A percentile compares a stretch with the other conserved stretches of the same genome.
Evolutionary conservation across 2,888 invertebrate genomes (phyloP).

Genomic region (Malthinus seriepunctatus): DNA sequence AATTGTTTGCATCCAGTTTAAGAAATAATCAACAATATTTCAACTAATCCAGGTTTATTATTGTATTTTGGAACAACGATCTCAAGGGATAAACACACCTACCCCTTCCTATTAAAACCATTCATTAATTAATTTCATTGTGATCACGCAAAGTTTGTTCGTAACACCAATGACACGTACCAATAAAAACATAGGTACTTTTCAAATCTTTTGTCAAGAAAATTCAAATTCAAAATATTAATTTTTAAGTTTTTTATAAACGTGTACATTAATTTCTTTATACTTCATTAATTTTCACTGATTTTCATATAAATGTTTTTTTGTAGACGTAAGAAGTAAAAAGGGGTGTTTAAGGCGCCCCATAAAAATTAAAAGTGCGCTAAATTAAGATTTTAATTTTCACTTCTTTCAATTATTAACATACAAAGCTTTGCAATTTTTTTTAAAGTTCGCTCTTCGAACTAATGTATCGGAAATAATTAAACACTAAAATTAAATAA

Average conservation of each 20-base stretch:
- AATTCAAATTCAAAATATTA: too few species aligned
- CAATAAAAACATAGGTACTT: conserved; percentile 2
- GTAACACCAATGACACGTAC: conserved; percentile 1
- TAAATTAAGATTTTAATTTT: too few species aligned
- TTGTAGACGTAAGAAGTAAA: too few species aligned
- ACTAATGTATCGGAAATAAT: neutral
- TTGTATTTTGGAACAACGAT: conserved; percentile 13
- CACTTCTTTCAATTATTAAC: too few species aligned
- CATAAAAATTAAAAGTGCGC: too few species aligned
- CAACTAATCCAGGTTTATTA: conserved; percentile 17
- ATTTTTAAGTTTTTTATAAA: too few species aligned
- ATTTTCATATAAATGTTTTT: neutral
- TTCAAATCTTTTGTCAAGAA: neutral
- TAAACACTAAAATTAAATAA: neutral
- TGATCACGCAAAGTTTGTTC: conserved; percentile 20
- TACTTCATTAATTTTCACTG: neutral
- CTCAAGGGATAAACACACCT: conserved; percentile 20
- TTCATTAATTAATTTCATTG: conserved; percentile 25
- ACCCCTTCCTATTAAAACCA: conserved; percentile 18
- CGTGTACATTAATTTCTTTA: too few species aligned
- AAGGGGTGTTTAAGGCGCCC: too few species aligned
- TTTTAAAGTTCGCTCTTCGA: too few species aligned
- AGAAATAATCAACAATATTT: too few species aligned
- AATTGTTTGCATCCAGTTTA: too few species aligned
- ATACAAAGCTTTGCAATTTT: too few species aligned